Base-by-base conservation (phyloP, 2,797 vertebrate genomes). In the Peromyscus eremicus region DNA sequence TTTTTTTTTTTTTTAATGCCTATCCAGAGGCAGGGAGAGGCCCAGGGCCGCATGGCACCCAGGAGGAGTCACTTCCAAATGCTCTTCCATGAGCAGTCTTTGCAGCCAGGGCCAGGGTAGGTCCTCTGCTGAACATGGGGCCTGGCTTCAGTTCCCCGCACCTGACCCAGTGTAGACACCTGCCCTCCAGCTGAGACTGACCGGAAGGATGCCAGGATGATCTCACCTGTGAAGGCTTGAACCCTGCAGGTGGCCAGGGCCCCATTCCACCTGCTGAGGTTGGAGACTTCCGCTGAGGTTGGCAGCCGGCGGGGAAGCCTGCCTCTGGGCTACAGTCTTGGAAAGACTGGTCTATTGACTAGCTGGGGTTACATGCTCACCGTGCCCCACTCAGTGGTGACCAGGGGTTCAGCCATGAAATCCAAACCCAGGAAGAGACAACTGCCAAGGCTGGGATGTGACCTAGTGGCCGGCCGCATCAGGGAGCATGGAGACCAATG, bases 391-490 rank as follows among this genome's bases (percentile, higher is more conserved):
- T 80, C 81, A 23, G 75, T 2, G 1, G 14, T 11, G 66, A 19
- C 49, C 76, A 13, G 25, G 2, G 5, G 7, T 37, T 43, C 75
- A 9, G 6, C 1, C n/a, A 2, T 32, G 2, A 3, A 27, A n/a
- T 57, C 21, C 77, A 23, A 57, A 17, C 25, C 6, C 66, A 29
- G 57, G 46, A 23, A 19, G 27, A 5, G 17, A 21, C 73, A 1
- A 27, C 25, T 11, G 5, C 68, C 2, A 70, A 4, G 17, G 2
- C 2, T 3, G 43, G 23, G 6, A 0, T 3, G 21, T 49, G 46
- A 23, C 7, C 2, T 32, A 16, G 0, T 1, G 0, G 43, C 46
- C 5, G 0, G 43, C 46, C 5, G 25, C 71, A 76, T 3, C 21
- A 2, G 27, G 57, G 6, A n/a, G 19, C 27, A 7, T 4, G 37